Conservation (phyloP, 2,888 invertebrate species). For the Philaethria dido region DNA sequence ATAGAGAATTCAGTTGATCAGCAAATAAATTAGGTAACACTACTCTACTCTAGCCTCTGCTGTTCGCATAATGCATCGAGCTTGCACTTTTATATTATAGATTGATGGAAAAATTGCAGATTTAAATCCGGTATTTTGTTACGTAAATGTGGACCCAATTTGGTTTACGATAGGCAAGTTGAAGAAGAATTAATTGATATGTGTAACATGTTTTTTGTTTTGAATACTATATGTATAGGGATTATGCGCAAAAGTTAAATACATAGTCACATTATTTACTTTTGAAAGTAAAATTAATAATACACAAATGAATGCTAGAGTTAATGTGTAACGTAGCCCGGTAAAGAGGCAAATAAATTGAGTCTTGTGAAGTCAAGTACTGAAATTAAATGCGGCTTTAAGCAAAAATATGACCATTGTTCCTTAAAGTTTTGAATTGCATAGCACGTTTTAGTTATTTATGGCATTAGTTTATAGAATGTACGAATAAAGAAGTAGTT, state of each 20-base stretch:
- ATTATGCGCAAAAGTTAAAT: not conserved
- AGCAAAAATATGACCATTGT: conserved; percentile 20
- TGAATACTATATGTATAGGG: not conserved
- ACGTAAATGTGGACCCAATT: too few species aligned
- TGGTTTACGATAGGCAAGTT: too few species aligned
- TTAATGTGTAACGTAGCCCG: conserved; percentile 18
- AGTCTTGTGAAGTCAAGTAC: conserved; percentile 28
- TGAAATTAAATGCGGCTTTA: conserved; percentile 30
- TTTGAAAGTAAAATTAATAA: conserved; percentile 7
- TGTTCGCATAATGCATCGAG: not conserved
- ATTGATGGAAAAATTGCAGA: not conserved
- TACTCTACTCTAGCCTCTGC: not conserved
- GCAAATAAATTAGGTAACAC: conserved; percentile 18
- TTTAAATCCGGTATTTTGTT: too few species aligned
- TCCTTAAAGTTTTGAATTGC: conserved; percentile 28
- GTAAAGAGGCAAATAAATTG: conserved; percentile 36
- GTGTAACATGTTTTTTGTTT: too few species aligned
- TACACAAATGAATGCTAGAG: conserved; percentile 1
- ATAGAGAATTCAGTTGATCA: not conserved
- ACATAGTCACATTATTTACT: not conserved
- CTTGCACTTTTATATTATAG: not conserved
- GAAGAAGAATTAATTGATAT: too few species aligned
- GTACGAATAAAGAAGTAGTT: too few species aligned
- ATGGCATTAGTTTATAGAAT: too few species aligned
- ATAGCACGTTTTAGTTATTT: conserved; percentile 20